phyloP scores from a whole-genome alignment of 2,888 invertebrate species.

The Eledone cirrhosa region DNA sequence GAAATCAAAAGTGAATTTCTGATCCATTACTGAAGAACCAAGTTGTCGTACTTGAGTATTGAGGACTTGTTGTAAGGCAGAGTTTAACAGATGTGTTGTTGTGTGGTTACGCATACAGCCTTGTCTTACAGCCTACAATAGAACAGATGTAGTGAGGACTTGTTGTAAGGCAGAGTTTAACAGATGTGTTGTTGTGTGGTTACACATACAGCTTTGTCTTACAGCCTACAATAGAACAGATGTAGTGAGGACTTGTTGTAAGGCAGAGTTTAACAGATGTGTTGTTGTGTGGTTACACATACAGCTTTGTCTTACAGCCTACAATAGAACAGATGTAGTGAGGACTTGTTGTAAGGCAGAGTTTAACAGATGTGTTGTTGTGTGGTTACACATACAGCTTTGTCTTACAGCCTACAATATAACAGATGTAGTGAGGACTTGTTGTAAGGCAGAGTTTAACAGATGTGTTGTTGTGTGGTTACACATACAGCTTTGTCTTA shows the following conservation, averaged over 20 bases:
- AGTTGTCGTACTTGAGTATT: slow-evolving; percentile 85
- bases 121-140: slow-evolving; percentile 43
- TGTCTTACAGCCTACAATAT: slow-evolving; percentile 43
- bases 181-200: slow-evolving; percentile 97
- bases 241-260: slow-evolving; percentile 83
- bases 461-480: slow-evolving; percentile 97
- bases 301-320: slow-evolving; percentile 49
- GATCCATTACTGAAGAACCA: slow-evolving; percentile 93
- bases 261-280: slow-evolving; percentile 90
- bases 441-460: slow-evolving; percentile 87
- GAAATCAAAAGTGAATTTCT: slow-evolving; percentile 95
- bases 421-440: slow-evolving; percentile 70
- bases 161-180: slow-evolving; percentile 89
- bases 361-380: slow-evolving; percentile 95
- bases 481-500: slow-evolving; percentile 50
- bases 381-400: slow-evolving; percentile 75
- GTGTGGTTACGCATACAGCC: slow-evolving; percentile 75
- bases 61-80: slow-evolving; percentile 85
- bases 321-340: slow-evolving; percentile 68
- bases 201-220: slow-evolving; percentile 51
- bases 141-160: slow-evolving; percentile 75
- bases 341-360: slow-evolving; percentile 88
- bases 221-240: slow-evolving; percentile 39
- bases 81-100: slow-evolving; percentile 96
- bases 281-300: slow-evolving; percentile 88